Evolutionary conservation across 1,140 invertebrate species (phyloP).

Genomic region (Drosophila navojoa): DNA sequence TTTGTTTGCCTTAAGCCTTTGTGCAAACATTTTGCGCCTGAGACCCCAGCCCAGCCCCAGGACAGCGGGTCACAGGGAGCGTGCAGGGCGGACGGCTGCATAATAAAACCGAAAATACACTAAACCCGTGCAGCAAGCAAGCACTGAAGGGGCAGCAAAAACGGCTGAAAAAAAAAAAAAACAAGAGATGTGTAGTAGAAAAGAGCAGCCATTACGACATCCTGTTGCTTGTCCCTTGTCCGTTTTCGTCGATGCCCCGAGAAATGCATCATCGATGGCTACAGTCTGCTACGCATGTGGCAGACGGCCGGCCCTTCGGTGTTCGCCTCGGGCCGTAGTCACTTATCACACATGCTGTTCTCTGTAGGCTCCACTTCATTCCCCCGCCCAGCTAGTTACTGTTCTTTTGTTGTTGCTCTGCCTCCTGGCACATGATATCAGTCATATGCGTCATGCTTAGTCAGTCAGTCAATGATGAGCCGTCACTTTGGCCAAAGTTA

Average conservation of each 20-base stretch:
- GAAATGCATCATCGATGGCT: conserved; percentile 77
- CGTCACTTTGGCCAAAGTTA: conserved; percentile 25
- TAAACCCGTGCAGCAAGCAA: conserved; percentile 46
- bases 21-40: conserved; percentile 81
- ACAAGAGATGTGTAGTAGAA: conserved; percentile 30
- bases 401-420: conserved; percentile 10
- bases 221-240: conserved; percentile 19
- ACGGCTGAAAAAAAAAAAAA: conserved; percentile 26
- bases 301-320: conserved; percentile 12
- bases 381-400: conserved; percentile 5
- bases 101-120: conserved; percentile 65
- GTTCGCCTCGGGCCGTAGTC: conserved; percentile 12
- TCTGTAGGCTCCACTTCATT: not conserved
- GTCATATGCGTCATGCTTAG: conserved; percentile 59
- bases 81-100: conserved; percentile 53
- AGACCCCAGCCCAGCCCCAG: conserved; percentile 43
- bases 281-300: not conserved
- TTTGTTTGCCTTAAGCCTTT: conserved; percentile 83
- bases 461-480: conserved; percentile 57
- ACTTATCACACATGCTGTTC: conserved; percentile 44
- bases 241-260: conserved; percentile 32
- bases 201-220: conserved; percentile 43
- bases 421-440: conserved; percentile 35
- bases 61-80: conserved; percentile 22
- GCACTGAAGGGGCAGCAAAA: not conserved